phyloP scores from a whole-genome alignment of 2,888 invertebrate genomes.

The Drosophila anomelani region DNA sequence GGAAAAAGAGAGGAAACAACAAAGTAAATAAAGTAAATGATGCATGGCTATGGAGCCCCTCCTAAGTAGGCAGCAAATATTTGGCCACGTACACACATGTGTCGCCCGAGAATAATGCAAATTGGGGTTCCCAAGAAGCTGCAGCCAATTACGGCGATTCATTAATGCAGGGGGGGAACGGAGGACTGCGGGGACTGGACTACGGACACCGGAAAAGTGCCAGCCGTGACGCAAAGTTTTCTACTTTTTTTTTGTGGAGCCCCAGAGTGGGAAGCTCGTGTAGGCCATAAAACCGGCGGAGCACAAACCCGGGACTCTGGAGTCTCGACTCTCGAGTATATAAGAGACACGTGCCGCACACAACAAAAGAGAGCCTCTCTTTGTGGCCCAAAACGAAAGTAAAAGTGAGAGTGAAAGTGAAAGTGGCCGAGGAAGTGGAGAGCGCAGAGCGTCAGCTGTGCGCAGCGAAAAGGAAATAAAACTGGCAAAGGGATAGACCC shows the following conservation, averaged over 20 bases:
- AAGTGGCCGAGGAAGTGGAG: slow-evolving; percentile 30
- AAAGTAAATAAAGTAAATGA: slow-evolving; percentile 34
- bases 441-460: slow-evolving; percentile 47
- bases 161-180: slow-evolving; percentile 40
- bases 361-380: slow-evolving; percentile 24
- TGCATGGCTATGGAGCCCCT: background rate
- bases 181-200: background rate
- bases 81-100: slow-evolving; percentile 45
- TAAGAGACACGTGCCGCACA: slow-evolving; percentile 38
- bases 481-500: slow-evolving; percentile 60
- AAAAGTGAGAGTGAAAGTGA: slow-evolving; percentile 43
- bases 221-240: slow-evolving; percentile 39
- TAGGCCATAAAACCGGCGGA: slow-evolving; percentile 69
- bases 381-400: background rate
- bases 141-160: slow-evolving; percentile 44
- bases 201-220: slow-evolving; percentile 11
- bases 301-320: slow-evolving; percentile 16
- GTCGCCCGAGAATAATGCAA: slow-evolving; percentile 45
- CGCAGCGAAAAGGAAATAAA: slow-evolving; percentile 38
- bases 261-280: slow-evolving; percentile 64
- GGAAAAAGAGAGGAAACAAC: slow-evolving; percentile 2
- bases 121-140: slow-evolving; percentile 37
- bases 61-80: slow-evolving; percentile 43
- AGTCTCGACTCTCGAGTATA: slow-evolving; percentile 23
- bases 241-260: no score